A percentile compares a stretch with the other conserved stretches of the same genome.
phyloP scores from a whole-genome alignment of 1,140 invertebrate genomes.

The Ostrea denselamellosa region DNA sequence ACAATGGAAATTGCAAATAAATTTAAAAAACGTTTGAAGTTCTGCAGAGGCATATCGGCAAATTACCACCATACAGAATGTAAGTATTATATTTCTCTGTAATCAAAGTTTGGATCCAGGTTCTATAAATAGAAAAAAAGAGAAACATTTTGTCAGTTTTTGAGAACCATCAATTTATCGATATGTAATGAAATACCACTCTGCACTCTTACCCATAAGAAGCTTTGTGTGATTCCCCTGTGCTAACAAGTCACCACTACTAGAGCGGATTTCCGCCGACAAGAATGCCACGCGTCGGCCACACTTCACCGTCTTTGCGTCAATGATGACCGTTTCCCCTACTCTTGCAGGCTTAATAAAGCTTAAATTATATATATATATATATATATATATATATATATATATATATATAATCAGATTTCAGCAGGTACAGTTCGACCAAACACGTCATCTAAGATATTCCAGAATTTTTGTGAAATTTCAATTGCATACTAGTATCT shows the following conservation, averaged over 20 bases:
- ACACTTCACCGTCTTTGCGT: constrained; percentile 86
- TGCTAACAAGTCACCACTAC: constrained; percentile 56
- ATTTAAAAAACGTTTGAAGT: no score
- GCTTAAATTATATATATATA: constrained; percentile 54
- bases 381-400: no score
- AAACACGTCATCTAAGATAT: no score
- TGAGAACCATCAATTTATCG: neutral
- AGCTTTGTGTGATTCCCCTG: constrained; percentile 51
- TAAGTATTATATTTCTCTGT: neutral
- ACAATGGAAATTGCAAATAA: no score
- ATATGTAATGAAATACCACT: neutral
- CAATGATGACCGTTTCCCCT: constrained; percentile 88
- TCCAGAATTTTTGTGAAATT: no score
- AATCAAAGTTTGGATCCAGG: neutral
- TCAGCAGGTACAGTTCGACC: no score
- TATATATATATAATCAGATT: no score
- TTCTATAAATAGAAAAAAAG: neutral
- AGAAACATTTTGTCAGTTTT: neutral
- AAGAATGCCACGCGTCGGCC: constrained; percentile 90
- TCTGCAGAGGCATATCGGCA: no score
- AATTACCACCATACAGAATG: no score
- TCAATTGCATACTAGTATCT: no score
- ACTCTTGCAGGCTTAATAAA: constrained; percentile 84
- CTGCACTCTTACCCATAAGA: constrained; percentile 45
- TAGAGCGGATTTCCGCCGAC: constrained; percentile 81